A percentile compares a stretch with the other conserved stretches of the same genome.
Conservation (phyloP, 2,888 invertebrate species). For the Stratiomys singularior region DNA sequence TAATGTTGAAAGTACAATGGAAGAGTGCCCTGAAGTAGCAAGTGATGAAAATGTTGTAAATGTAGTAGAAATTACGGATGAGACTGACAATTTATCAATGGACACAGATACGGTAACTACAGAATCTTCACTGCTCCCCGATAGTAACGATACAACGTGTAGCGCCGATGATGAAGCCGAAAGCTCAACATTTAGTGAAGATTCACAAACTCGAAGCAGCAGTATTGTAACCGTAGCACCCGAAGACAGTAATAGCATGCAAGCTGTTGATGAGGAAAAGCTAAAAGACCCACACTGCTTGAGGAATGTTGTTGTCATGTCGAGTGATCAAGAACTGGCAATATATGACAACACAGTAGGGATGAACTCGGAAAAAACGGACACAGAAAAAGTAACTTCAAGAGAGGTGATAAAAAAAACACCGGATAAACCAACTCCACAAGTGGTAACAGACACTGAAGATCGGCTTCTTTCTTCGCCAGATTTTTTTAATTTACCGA, state of each 20-base stretch:
- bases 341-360: not conserved
- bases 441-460: not conserved
- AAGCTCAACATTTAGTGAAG: constrained; percentile 23
- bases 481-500: constrained; percentile 47
- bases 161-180: constrained; percentile 36
- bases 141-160: constrained; percentile 26
- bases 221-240: constrained; percentile 6
- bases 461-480: constrained; percentile 45
- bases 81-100: constrained; percentile 23
- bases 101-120: constrained; percentile 8
- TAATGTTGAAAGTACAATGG: constrained; percentile 5
- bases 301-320: not conserved
- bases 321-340: not conserved
- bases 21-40: constrained; percentile 19
- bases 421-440: not conserved
- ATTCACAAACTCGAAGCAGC: constrained; percentile 30
- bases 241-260: constrained; percentile 34
- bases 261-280: not conserved
- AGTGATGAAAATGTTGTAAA: constrained; percentile 41
- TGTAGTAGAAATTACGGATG: constrained; percentile 47
- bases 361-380: not conserved
- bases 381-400: not conserved
- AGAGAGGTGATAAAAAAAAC: constrained; percentile 8
- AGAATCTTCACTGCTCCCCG: not conserved
- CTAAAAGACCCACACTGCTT: not conserved